Evolutionary conservation across 2,797 vertebrate species (phyloP).

Genomic region (Sciurus vulgaris): DNA sequence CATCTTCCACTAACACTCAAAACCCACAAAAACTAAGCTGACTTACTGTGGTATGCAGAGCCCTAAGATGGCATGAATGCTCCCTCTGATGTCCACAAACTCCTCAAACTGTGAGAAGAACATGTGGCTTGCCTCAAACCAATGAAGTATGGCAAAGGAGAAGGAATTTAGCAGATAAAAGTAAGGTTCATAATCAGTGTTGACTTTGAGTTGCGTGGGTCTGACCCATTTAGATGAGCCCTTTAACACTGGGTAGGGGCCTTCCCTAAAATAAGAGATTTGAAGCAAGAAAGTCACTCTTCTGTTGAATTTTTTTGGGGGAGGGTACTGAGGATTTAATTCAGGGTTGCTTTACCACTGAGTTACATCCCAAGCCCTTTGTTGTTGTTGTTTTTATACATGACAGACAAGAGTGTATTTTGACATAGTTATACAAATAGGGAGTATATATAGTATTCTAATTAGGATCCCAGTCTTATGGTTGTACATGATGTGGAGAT

Average conservation of each 20-base stretch:
- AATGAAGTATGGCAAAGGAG: not conserved
- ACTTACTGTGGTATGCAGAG: not conserved
- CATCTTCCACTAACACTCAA: not conserved
- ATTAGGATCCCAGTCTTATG: too few species aligned
- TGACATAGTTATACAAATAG: too few species aligned
- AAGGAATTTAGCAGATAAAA: constrained; percentile 2
- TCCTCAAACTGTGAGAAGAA: not conserved
- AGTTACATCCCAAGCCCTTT: not conserved
- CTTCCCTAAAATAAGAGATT: not conserved
- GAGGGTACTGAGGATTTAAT: not conserved
- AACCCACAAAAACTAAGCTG: not conserved
- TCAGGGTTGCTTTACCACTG: not conserved
- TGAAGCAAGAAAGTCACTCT: not conserved
- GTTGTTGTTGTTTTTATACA: too few species aligned
- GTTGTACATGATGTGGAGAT: too few species aligned
- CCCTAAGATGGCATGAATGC: not conserved
- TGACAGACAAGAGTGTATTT: too few species aligned
- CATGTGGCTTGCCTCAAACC: not conserved
- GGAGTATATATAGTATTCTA: too few species aligned
- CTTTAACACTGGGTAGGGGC: not conserved
- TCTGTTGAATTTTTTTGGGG: too few species aligned
- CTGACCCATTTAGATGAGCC: not conserved
- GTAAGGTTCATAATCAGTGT: not conserved
- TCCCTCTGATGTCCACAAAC: not conserved
- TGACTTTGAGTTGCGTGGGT: not conserved